Base-by-base conservation (phyloP, 2,797 vertebrate genomes). In the Etheostoma nigrum region DNA sequence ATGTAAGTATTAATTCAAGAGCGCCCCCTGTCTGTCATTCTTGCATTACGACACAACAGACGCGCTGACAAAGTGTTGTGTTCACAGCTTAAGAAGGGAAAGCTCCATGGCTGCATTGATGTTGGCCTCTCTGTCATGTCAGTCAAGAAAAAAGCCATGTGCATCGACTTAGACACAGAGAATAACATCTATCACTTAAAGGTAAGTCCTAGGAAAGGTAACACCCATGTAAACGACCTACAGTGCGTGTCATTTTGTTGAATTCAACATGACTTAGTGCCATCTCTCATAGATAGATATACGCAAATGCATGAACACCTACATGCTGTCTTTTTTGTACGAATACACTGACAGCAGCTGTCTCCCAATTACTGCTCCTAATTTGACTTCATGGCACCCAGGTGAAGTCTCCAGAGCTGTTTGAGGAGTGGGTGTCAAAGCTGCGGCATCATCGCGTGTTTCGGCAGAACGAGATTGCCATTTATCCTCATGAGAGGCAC, bases 121-220 rank as follows among this genome's bases (percentile, higher is more conserved):
- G 96, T 99, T 1, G 98, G 98, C 16, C 96, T 99, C 64, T 99
- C 98, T 0, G 98, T 99, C 70, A 99, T 99, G 97, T 97, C 98
- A 1, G 96, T 99, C 80, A 99, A 99, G 91, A 98, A 99, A 88
- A 98, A 97, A 49, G 94, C 96, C 59, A 96, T 97, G 93, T 98
- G 98, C 86, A 96, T 99, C 49, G 98, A 99, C 85, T 85, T 99
- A 67, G 97, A 99, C 93, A 97, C 97, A 0, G 97, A 97, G 78
- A 96, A 99, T 67, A 97, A 98, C 89, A 98, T 99, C 90, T 99
- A 97, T 85, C 98, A 99, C 81, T 88, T 99, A 23, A 99, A 99
- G 96, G 98, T 99, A 92, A 81, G 42, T 27, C 27, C 48, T n/a
- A 27, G 27, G 27, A 4, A 27, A 30, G 30, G 30, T 30, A n/a